Evolutionary conservation across 2,888 invertebrate genomes (phyloP).

Genomic region (Torymus texanus): DNA sequence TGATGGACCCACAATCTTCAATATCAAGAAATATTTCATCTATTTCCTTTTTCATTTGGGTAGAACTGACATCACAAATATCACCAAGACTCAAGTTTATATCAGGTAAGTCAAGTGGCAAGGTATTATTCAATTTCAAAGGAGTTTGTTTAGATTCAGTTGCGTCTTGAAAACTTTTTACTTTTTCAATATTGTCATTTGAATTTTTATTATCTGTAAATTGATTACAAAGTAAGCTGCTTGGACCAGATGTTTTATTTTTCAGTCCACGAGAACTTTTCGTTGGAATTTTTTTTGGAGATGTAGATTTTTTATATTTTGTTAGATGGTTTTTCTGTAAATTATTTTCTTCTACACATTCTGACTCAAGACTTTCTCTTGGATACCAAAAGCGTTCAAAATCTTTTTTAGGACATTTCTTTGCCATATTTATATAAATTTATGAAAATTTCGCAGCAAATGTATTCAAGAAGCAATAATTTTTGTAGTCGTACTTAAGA

Average conservation of each 20-base stretch:
- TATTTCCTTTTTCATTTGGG: slow-evolving; percentile 38
- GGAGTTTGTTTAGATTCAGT: slow-evolving; percentile 21
- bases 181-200: slow-evolving; percentile 33
- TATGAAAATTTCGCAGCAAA: no score
- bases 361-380: no score
- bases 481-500: no score
- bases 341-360: no score
- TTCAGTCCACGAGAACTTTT: background rate
- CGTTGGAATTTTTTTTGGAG: background rate
- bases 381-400: no score
- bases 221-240: background rate
- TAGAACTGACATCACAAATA: slow-evolving; percentile 12
- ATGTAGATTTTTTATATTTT: no score
- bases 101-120: background rate
- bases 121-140: background rate
- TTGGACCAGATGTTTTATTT: background rate
- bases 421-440: no score
- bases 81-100: background rate
- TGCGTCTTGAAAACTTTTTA: slow-evolving; percentile 37
- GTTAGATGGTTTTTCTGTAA: no score
- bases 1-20: slow-evolving; percentile 20
- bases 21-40: slow-evolving; percentile 17
- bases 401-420: no score
- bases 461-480: no score
- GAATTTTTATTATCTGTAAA: background rate